Conservation (phyloP, 2,888 invertebrate genomes). For the Lagria hirta region DNA sequence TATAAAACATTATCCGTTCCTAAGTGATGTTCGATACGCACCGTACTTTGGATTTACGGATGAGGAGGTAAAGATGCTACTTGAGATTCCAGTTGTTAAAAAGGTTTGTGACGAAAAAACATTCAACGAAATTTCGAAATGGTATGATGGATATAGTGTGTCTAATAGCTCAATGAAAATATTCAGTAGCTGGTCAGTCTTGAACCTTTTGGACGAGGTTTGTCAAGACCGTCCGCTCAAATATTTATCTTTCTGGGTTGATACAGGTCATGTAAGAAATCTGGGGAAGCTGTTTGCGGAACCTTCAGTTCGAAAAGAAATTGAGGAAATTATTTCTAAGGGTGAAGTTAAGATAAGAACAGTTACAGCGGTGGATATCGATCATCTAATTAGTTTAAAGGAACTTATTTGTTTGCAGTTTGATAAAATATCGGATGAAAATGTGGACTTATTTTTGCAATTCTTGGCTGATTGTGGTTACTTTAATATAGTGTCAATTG, state of each 20-base stretch:
- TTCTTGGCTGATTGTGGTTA: constrained; percentile 28
- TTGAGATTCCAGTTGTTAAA: constrained; percentile 24
- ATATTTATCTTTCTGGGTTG: constrained; percentile 15
- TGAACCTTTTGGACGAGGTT: constrained; percentile 10
- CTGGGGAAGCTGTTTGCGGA: constrained; percentile 15
- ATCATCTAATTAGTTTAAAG: constrained; percentile 13
- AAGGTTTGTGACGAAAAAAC: constrained; percentile 22
- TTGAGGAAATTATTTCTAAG: constrained; percentile 13
- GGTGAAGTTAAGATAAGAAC: constrained; percentile 15
- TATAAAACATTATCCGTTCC: constrained; percentile 25
- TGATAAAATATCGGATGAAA: constrained; percentile 18
- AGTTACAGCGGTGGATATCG: constrained; percentile 11
- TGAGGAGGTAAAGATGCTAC: constrained; percentile 26
- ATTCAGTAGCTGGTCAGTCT: constrained; percentile 18
- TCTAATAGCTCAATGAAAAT: constrained; percentile 15
- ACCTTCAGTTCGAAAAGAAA: constrained; percentile 14
- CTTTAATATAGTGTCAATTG: constrained; percentile 27
- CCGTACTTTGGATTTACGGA: constrained; percentile 26
- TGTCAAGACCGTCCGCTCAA: constrained; percentile 2
- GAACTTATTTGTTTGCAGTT: constrained; percentile 15
- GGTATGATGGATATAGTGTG: constrained; percentile 24
- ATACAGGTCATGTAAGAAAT: constrained; percentile 16
- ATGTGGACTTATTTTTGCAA: constrained; percentile 16
- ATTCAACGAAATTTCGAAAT: constrained; percentile 20
- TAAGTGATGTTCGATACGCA: constrained; percentile 25